Conservation (phyloP, 2,888 invertebrate genomes). For the Mythimna albipuncta region DNA sequence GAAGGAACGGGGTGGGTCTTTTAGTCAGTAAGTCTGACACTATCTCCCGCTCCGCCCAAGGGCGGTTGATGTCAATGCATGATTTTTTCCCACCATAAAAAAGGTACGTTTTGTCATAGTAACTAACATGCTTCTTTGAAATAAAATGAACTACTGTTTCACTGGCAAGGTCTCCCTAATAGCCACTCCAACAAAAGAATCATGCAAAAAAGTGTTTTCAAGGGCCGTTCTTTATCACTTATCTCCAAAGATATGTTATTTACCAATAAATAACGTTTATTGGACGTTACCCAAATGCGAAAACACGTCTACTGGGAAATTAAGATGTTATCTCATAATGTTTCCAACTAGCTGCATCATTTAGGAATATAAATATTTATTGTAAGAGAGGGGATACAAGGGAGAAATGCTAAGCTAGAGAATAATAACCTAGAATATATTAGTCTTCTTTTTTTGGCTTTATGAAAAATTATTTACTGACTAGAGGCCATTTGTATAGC, state of each 20-base stretch:
- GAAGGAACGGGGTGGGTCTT: no score
- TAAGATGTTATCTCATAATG: slow-evolving; percentile 59
- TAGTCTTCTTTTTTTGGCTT: not conserved
- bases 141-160: not conserved
- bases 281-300: slow-evolving; percentile 56
- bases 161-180: no score
- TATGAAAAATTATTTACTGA: no score
- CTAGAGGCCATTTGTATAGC: no score
- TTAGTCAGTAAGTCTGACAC: no score
- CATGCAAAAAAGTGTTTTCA: not conserved
- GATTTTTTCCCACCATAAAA: no score
- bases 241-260: slow-evolving; percentile 10
- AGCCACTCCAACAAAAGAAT: not conserved
- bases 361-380: not conserved
- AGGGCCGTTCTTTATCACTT: not conserved
- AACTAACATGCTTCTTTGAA: not conserved
- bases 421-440: not conserved
- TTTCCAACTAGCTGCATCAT: slow-evolving; percentile 30
- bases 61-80: no score
- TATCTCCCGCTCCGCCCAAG: no score
- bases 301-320: slow-evolving; percentile 62
- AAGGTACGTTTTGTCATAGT: no score
- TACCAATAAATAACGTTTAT: slow-evolving; percentile 51
- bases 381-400: not conserved
- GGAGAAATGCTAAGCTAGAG: not conserved